Evolutionary conservation across 2,113 vertebrate species (phyloP).

Genomic region (Urocolius indicus): DNA sequence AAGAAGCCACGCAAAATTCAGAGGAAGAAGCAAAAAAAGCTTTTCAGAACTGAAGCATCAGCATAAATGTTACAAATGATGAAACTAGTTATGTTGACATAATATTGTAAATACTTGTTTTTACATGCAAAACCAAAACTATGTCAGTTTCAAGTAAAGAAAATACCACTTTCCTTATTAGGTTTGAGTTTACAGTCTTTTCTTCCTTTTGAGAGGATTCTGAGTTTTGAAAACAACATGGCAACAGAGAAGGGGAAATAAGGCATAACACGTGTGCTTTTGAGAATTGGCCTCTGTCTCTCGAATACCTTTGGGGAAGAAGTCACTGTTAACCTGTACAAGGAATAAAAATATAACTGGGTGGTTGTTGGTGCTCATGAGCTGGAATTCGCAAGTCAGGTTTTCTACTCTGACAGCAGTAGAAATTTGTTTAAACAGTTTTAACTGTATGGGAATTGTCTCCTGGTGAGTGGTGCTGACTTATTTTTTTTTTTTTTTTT

Average conservation of each 20-base stretch:
- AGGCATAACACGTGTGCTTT: background rate
- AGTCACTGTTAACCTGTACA: background rate
- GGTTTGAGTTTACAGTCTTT: background rate
- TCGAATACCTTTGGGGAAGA: background rate
- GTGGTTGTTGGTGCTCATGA: background rate
- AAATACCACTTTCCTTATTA: background rate
- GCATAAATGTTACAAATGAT: background rate
- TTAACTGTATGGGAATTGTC: background rate
- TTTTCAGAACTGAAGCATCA: conserved; percentile 55
- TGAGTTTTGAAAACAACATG: background rate
- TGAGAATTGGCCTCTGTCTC: background rate
- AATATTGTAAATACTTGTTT: conserved; percentile 59
- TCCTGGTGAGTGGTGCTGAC: background rate
- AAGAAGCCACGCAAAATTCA: conserved; percentile 87
- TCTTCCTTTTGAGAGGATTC: background rate
- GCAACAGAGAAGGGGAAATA: background rate
- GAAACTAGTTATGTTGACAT: background rate
- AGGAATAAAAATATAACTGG: background rate
- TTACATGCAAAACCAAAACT: background rate
- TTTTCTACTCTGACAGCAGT: background rate
- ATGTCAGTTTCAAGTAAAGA: conserved; percentile 24
- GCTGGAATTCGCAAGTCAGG: background rate
- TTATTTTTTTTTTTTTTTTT: background rate
- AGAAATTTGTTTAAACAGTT: background rate
- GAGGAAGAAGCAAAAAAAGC: conserved; percentile 79